Conservation (phyloP, 2,888 invertebrate species). For the Cheilosia pagana region DNA sequence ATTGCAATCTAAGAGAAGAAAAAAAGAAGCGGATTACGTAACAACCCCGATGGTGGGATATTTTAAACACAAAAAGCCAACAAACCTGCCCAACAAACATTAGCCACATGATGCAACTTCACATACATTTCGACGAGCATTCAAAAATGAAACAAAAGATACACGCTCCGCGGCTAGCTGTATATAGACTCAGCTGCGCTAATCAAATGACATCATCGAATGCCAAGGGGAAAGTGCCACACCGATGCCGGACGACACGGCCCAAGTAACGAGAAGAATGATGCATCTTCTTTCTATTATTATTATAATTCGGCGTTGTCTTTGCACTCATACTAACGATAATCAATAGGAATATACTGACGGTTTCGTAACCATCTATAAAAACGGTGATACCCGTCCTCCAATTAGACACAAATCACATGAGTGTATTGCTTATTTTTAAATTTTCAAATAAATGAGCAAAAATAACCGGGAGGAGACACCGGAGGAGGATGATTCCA, state of each 20-base stretch:
- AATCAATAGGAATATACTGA: constrained; percentile 44
- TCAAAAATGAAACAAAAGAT: constrained; percentile 66
- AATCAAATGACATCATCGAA: constrained; percentile 74
- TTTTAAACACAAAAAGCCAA: constrained; percentile 29
- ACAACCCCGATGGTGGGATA: constrained; percentile 33
- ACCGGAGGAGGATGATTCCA: constrained; percentile 33
- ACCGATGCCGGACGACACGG: constrained; percentile 36
- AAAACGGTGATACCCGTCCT: constrained; percentile 70
- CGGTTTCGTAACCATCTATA: constrained; percentile 60
- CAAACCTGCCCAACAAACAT: constrained; percentile 56
- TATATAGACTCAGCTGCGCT: constrained; percentile 51
- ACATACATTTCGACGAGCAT: constrained; percentile 38
- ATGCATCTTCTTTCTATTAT: constrained; percentile 55
- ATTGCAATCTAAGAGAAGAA: constrained; percentile 17
- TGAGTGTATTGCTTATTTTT: constrained; percentile 29
- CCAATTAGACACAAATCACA: constrained; percentile 65
- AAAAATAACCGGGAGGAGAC: background rate
- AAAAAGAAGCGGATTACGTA: constrained; percentile 53
- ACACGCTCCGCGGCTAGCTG: constrained; percentile 13
- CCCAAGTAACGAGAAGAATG: constrained; percentile 40
- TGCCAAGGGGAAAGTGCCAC: constrained; percentile 67
- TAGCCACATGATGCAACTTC: constrained; percentile 64
- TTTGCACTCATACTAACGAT: constrained; percentile 24
- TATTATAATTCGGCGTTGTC: constrained; percentile 33
- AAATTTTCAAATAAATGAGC: constrained; percentile 25